phyloP scores from a whole-genome alignment of 2,113 vertebrate genomes.

The Oenanthe oenanthe region DNA sequence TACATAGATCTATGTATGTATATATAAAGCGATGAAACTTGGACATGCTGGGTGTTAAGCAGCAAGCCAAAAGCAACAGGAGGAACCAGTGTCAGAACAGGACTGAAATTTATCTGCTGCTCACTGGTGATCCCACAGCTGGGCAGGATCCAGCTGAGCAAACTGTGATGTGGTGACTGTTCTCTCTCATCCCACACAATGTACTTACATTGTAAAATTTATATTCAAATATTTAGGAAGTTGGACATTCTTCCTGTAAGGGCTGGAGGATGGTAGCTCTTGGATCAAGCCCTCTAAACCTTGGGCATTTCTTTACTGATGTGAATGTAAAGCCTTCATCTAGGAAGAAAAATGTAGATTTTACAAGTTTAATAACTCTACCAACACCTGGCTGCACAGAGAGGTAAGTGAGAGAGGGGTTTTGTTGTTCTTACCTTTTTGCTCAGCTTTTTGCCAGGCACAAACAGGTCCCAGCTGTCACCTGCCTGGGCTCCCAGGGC shows the following conservation, averaged over 20 bases:
- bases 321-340: background rate
- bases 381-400: background rate
- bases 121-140: slow-evolving; percentile 44
- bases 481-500: rapidly evolving
- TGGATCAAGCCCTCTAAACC: background rate
- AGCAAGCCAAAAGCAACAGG: slow-evolving; percentile 43
- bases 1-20: slow-evolving; percentile 41
- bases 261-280: background rate
- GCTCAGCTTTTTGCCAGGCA: background rate
- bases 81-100: slow-evolving; percentile 51
- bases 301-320: background rate
- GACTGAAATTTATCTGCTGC: slow-evolving; percentile 47
- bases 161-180: slow-evolving; percentile 21
- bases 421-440: background rate
- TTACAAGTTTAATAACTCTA: background rate
- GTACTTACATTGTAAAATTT: background rate
- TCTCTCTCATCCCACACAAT: slow-evolving; percentile 22
- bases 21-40: slow-evolving; percentile 45
- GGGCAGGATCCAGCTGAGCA: slow-evolving; percentile 37
- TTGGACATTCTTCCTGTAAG: background rate
- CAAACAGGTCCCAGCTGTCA: background rate
- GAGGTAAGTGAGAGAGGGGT: background rate
- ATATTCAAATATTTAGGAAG: slow-evolving; percentile 16
- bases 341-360: background rate
- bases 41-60: slow-evolving; percentile 39